Conservation (phyloP, 2,888 invertebrate genomes). For the Seladonia tumulorum region DNA sequence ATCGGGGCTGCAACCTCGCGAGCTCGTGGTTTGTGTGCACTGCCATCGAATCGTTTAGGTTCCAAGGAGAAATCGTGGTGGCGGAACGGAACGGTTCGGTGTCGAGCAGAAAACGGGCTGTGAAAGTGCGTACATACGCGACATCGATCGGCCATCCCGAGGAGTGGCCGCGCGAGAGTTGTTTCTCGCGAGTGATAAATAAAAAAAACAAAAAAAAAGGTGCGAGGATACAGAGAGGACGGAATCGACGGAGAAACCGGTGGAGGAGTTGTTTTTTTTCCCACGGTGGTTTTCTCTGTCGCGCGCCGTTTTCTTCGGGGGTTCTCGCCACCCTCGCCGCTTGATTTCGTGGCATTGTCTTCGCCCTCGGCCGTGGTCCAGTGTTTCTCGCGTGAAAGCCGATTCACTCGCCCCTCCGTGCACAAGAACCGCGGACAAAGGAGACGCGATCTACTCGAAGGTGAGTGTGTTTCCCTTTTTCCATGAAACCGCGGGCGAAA, state of each 20-base stretch:
- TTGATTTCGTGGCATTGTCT: slow-evolving; percentile 64
- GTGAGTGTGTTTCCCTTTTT: slow-evolving; percentile 45
- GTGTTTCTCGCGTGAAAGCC: slow-evolving; percentile 51
- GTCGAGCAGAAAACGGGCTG: background rate
- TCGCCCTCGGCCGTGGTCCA: slow-evolving; percentile 18
- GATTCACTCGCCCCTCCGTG: slow-evolving; percentile 29
- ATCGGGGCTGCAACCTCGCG: background rate
- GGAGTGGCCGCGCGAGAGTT: slow-evolving; percentile 20
- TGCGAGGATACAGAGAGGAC: background rate
- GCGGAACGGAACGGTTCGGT: background rate
- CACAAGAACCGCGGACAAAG: slow-evolving; percentile 41
- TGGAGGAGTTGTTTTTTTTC: slow-evolving; percentile 10
- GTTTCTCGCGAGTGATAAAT: slow-evolving; percentile 26
- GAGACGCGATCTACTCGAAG: slow-evolving; percentile 44
- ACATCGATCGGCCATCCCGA: slow-evolving; percentile 21
- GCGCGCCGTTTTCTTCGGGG: slow-evolving; percentile 17
- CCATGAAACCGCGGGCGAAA: slow-evolving; percentile 16
- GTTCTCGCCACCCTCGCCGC: slow-evolving; percentile 2
- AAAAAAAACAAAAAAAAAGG: slow-evolving; percentile 20
- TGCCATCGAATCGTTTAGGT: background rate
- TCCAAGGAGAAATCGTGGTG: background rate
- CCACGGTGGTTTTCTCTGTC: slow-evolving; percentile 21
- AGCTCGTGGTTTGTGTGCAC: background rate
- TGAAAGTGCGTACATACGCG: slow-evolving; percentile 29
- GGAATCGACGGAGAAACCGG: slow-evolving; percentile 22